These are phyloP conservation scores for Achlya flavicornis DNA, from an alignment of 2,888 invertebrate genomes.

Conservation along the genomic window DNA sequence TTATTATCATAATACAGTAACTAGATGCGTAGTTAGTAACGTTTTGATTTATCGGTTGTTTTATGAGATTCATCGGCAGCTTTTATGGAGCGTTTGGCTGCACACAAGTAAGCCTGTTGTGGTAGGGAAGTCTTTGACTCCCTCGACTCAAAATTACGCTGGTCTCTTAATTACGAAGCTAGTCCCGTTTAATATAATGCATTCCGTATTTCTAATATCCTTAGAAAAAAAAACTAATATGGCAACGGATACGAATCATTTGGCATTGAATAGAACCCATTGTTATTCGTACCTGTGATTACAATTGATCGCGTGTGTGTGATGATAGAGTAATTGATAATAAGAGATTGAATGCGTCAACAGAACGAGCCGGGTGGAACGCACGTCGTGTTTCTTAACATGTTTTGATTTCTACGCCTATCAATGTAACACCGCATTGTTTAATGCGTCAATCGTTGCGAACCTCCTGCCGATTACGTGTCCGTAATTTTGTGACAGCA, in stretches of 20 bases:
- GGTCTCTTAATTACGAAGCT: background rate
- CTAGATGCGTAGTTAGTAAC: background rate
- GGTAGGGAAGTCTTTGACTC: too few species aligned
- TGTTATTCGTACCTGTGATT: constrained; percentile 5
- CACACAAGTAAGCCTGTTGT: background rate
- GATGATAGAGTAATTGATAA: constrained; percentile 9
- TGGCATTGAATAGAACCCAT: constrained; percentile 7
- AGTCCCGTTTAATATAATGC: background rate
- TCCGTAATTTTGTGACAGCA: constrained; percentile 40
- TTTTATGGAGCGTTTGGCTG: constrained; percentile 17
- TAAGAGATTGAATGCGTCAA: constrained; percentile 1
- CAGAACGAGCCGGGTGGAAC: constrained; percentile 4
- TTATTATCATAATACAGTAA: constrained; percentile 8
- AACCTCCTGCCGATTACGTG: constrained; percentile 32
- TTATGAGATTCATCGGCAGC: constrained; percentile 26
- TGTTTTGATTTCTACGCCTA: constrained; percentile 43
- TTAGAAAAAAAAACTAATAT: background rate
- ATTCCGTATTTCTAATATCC: background rate
- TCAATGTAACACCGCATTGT: constrained; percentile 39
- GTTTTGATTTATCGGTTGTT: constrained; percentile 23
- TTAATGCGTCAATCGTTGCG: constrained; percentile 48
- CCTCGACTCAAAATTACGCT: background rate
- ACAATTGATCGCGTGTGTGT: constrained; percentile 6
- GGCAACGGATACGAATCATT: constrained; percentile 4
- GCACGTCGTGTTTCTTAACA: constrained; percentile 38